phyloP scores from a whole-genome alignment of 92 coral and sea anemone species.

The Parazoanthus darwini region DNA sequence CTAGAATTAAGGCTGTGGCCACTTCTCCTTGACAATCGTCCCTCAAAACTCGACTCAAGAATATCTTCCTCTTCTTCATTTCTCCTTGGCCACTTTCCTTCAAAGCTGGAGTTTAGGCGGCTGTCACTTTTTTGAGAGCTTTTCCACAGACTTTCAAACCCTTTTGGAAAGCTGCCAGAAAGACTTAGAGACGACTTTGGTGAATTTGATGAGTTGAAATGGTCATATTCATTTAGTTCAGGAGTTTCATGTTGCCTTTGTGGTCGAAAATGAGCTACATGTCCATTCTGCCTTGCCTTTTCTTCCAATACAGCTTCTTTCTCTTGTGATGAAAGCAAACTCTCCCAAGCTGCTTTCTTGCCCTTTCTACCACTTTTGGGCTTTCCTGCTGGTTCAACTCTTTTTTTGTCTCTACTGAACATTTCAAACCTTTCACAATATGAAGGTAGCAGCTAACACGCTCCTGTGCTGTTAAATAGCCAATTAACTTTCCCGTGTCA shows the following conservation, averaged over 20 bases:
- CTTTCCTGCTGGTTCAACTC: constrained; percentile 66
- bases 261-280: constrained; percentile 50
- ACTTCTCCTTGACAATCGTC: constrained; percentile 32
- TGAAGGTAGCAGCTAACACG: not conserved
- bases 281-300: constrained; percentile 30
- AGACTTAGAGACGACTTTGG: constrained; percentile 65
- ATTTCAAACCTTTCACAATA: constrained; percentile 31
- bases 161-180: constrained; percentile 69
- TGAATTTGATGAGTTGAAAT: constrained; percentile 54
- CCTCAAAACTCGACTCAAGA: constrained; percentile 53
- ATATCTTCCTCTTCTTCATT: constrained; percentile 15
- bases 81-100: constrained; percentile 42
- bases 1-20: constrained; percentile 40
- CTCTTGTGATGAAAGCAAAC: constrained; percentile 59
- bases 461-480: not conserved
- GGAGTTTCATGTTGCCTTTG: constrained; percentile 42
- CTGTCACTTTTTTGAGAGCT: constrained; percentile 26
- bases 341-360: constrained; percentile 89
- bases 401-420: constrained; percentile 82
- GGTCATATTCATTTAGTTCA: constrained; percentile 58
- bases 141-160: constrained; percentile 60
- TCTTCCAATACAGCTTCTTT: constrained; percentile 28
- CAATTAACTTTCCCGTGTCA: not conserved
- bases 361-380: constrained; percentile 60
- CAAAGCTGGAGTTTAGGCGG: constrained; percentile 46